These are phyloP conservation scores for Corella eumyota DNA, from an alignment of 23 tunicate species.

Conservation along the genomic window DNA sequence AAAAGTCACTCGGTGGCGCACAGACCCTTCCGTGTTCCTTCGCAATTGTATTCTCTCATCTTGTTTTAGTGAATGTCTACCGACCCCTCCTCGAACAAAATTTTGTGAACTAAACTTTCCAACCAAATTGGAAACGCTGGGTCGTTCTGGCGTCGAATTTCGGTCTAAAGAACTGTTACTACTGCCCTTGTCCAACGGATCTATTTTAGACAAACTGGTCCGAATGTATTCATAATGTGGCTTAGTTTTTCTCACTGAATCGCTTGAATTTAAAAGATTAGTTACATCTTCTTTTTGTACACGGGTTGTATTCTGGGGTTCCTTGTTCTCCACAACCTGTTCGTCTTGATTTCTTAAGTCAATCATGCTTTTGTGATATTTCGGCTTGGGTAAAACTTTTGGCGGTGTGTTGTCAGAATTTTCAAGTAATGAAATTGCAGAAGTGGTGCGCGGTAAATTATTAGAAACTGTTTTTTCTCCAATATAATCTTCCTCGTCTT, in stretches of 20 bases:
- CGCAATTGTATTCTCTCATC: not conserved
- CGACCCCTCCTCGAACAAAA: constrained; percentile 1
- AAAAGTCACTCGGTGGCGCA: too few species aligned
- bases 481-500: constrained; percentile 50
- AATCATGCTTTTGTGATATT: constrained; percentile 25
- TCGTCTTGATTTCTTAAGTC: constrained; percentile 19
- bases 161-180: too few species aligned
- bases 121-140: not conserved
- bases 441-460: not conserved
- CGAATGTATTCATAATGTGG: too few species aligned
- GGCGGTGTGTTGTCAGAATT: not conserved
- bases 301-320: too few species aligned
- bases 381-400: constrained; percentile 9
- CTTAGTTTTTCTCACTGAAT: too few species aligned
- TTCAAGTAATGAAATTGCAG: not conserved
- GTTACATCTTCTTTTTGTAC: too few species aligned
- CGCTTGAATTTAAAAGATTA: too few species aligned
- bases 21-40: not conserved
- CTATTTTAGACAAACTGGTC: too few species aligned
- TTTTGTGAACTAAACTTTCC: constrained; percentile 3
- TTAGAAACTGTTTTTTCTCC: not conserved
- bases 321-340: too few species aligned
- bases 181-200: too few species aligned
- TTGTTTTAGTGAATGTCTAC: constrained; percentile 6
- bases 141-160: too few species aligned